Evolutionary conservation across 2,797 vertebrate species (phyloP), one percentile per base, ranked within the genome.

Genomic region (Chelidonichthys spinosus): DNA sequence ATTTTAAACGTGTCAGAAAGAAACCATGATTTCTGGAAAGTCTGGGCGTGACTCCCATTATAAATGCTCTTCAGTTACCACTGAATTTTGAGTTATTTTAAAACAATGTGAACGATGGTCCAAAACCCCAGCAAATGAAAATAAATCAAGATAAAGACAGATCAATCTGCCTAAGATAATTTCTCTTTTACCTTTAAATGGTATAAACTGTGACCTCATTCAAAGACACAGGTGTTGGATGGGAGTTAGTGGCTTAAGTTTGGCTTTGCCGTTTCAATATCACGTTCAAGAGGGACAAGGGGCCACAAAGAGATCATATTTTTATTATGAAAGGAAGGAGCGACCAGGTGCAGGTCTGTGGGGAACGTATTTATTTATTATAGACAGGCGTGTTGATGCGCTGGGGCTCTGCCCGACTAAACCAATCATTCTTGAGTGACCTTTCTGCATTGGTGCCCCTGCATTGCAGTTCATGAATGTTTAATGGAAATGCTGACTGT

Each of bases 401-500:
- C 35, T 11, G 69, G 25, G 18, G 70, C 67, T 87, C 59, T 78
- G 88, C 65, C 69, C 14, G 52, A 83, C 79, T 81, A 79, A 83
- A 87, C 74, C 61, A 63, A 92, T 92, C 88, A 86, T 82, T 90
- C 83, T 73, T 79, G 78, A 84, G 72, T 93, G 92, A 94, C 93
- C 92, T 93, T 92, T 92, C 86, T 89, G 90, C 85, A 83, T 77
- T 87, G 85, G 84, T 93, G 85, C 83, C 89, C 82, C 83, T 78
- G 81, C 86, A 89, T 79, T 81, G 87, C 84, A 84, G 80, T 88
- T 91, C 88, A 93, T 94, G 88, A 95, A 94, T 94, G 89, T 92
- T 94, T 93, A 90, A 95, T 90, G 61, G 84, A 59, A 83, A 81
- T 60, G 74, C 69, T 67, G 87, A 69, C 79, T 84, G 91, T 91